Percentiles rank a stretch among this genome's conserved stretches.
phyloP scores from a whole-genome alignment of 2,113 vertebrate genomes.

The Thinocorus orbignyianus region DNA sequence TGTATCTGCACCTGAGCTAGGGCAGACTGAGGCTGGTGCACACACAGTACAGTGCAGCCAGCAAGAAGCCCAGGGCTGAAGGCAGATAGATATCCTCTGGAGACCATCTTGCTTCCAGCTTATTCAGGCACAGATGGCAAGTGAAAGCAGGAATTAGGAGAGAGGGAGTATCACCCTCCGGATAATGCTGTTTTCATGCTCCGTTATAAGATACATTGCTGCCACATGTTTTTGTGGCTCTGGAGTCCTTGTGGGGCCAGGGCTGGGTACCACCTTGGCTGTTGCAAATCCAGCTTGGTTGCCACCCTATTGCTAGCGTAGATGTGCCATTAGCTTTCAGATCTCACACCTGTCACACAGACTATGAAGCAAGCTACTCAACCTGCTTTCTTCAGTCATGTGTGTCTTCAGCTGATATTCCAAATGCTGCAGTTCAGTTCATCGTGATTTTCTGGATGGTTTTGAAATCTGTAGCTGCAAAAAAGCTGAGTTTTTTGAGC shows the following conservation, averaged over 20 bases:
- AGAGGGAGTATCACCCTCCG: background rate
- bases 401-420: background rate
- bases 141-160: background rate
- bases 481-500: background rate
- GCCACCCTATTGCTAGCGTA: background rate
- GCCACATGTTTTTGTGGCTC: background rate
- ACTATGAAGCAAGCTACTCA: background rate
- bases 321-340: background rate
- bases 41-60: background rate
- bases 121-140: slow-evolving; percentile 4
- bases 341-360: background rate
- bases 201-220: background rate
- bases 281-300: background rate
- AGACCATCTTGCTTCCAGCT: background rate
- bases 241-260: background rate
- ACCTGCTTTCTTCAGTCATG: background rate
- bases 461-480: background rate
- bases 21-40: background rate
- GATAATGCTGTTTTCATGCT: background rate
- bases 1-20: background rate
- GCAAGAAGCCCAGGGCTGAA: background rate
- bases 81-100: background rate
- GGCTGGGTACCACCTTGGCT: background rate
- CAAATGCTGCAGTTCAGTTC: background rate
- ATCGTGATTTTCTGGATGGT: background rate